Evolutionary conservation across 2,113 vertebrate species (phyloP), one percentile per base, ranked within the genome.

Genomic region (Pseudorhombus dupliciocellatus): DNA sequence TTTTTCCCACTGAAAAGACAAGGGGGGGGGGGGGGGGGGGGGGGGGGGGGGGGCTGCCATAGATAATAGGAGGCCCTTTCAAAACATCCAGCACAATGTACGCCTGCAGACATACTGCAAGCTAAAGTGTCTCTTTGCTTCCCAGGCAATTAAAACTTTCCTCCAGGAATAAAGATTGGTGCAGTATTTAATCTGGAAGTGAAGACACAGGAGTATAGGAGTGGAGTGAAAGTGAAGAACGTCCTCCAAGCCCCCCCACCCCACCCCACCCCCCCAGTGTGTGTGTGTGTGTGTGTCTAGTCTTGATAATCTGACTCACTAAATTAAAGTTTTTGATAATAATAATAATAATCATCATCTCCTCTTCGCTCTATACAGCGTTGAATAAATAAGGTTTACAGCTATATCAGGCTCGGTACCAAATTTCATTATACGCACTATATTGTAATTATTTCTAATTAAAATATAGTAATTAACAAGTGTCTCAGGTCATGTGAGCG

Each of bases 391-490:
- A 75, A 24, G 26, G 1, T 46, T 57, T 20, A 30, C 16, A 25
- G 8, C 53, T 11, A 18, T 18, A 46, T 26, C 1, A 11, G 20
- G 24, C 24, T 2, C 31, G 25, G 66, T 25, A 68, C 65, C n/a
- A 61, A 67, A 80, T 24, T 8, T 10, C 20, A 55, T 54, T 48
- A 54, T 56, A 66, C 52, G 63, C 22, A 7, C 66, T 60, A 68
- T 51, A 65, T 56, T 66, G 76, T 78, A 86, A 90, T 90, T 82
- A 85, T 65, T 60, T 83, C 56, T 74, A 70, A 89, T 90, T 87
- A 87, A 77, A 87, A 86, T 77, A 72, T 48, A 83, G 62, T 66
- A 81, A 85, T 88, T 84, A 89, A 88, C 85, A 80, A 76, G 56
- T 30, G 68, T 84, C 84, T 66, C 59, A 30, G 81, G 88, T 89